A percentile compares a stretch with the other conserved stretches of the same genome.
Evolutionary conservation across 2,888 invertebrate species (phyloP).

Genomic region (Falcaria lacertinaria): DNA sequence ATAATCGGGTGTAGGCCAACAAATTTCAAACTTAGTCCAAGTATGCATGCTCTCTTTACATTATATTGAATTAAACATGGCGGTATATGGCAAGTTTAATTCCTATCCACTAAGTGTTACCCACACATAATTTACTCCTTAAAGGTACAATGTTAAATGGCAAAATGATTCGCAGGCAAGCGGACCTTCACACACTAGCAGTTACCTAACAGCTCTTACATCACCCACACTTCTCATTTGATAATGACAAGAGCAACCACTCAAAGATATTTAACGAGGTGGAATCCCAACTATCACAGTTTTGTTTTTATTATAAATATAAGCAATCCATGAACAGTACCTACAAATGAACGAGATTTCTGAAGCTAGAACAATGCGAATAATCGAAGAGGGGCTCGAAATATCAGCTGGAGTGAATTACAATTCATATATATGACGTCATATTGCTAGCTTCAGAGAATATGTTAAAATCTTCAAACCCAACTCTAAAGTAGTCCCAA

Average conservation of each 20-base stretch:
- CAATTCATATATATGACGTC: no score
- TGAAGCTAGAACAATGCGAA: no score
- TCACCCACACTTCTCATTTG: constrained; percentile 14
- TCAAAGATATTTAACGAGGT: constrained; percentile 8
- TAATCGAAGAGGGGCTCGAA: no score
- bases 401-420: no score
- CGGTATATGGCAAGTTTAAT: constrained; percentile 73
- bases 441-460: no score
- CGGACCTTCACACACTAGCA: constrained; percentile 14
- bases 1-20: constrained; percentile 10
- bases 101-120: constrained; percentile 25
- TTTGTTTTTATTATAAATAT: constrained; percentile 15
- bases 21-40: constrained; percentile 4
- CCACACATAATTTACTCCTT: not conserved
- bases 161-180: constrained; percentile 16
- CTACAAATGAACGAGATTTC: no score
- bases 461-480: no score
- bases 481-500: no score
- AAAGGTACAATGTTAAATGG: constrained; percentile 23
- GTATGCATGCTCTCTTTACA: constrained; percentile 8
- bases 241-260: constrained; percentile 8
- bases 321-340: not conserved
- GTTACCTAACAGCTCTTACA: constrained; percentile 8
- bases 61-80: constrained; percentile 68
- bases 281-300: constrained; percentile 53